phyloP scores from a whole-genome alignment of 2,888 invertebrate genomes.

The Dryobota labecula region DNA sequence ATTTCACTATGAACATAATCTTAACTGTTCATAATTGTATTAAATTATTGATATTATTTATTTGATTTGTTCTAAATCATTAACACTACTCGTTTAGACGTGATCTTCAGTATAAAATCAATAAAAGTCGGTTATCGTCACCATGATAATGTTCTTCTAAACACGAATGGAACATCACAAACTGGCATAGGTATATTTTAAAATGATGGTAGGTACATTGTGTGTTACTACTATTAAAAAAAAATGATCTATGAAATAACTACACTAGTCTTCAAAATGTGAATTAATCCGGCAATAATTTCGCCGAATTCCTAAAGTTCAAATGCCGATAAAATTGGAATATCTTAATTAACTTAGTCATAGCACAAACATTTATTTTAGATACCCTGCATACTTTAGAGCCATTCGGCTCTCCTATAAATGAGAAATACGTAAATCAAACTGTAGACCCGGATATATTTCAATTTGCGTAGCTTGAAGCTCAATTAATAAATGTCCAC shows the following conservation, averaged over 20 bases:
- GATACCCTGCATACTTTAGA: background rate
- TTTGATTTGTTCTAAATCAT: no score
- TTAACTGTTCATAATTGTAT: no score
- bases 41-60: no score
- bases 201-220: no score
- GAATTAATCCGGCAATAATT: background rate
- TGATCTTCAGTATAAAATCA: no score
- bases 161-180: background rate
- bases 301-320: background rate
- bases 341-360: slow-evolving; percentile 1
- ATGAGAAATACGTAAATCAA: background rate
- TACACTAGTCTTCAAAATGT: no score
- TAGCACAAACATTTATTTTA: background rate
- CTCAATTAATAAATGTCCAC: background rate
- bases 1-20: no score
- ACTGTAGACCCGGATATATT: background rate
- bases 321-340: slow-evolving; percentile 2
- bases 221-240: no score
- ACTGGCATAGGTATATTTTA: background rate
- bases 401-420: background rate
- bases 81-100: no score
- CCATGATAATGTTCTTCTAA: background rate
- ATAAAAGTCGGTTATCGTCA: no score
- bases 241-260: no score
- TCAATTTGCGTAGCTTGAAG: background rate